These are phyloP conservation scores for Bucorvus abyssinicus DNA, from an alignment of 2,797 vertebrate genomes.

Conservation along the genomic window DNA sequence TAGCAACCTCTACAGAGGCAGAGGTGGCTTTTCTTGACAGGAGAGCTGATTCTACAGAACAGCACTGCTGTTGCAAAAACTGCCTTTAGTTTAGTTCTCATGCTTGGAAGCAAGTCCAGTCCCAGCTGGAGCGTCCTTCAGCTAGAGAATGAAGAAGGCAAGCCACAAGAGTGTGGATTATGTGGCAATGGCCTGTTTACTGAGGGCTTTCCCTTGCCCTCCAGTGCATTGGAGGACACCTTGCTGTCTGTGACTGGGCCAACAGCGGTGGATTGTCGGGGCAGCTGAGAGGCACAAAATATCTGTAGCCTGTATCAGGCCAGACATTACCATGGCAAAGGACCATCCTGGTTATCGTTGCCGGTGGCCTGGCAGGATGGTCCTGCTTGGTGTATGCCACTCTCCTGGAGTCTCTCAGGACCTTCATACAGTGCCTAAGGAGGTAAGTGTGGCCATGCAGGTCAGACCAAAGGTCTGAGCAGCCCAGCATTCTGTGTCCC, in stretches of 20 bases:
- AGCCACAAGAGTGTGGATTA: neutral
- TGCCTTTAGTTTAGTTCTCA: neutral
- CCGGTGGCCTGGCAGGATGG: neutral
- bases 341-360: neutral
- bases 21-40: neutral
- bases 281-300: neutral
- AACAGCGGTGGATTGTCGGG: neutral
- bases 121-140: neutral
- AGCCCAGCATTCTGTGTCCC: neutral
- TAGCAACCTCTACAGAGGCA: neutral
- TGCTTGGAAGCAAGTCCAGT: neutral
- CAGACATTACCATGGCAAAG: neutral
- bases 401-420: neutral
- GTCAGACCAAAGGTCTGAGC: neutral
- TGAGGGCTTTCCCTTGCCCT: neutral
- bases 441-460: neutral
- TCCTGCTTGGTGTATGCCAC: neutral
- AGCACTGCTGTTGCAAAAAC: neutral
- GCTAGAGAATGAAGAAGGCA: neutral
- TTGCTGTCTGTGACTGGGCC: neutral
- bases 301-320: neutral
- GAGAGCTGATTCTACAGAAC: neutral
- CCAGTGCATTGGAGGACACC: neutral
- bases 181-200: neutral
- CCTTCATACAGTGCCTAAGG: neutral